Evolutionary conservation across 1,140 invertebrate species (phyloP).

Genomic region (Mylabris phalerata): DNA sequence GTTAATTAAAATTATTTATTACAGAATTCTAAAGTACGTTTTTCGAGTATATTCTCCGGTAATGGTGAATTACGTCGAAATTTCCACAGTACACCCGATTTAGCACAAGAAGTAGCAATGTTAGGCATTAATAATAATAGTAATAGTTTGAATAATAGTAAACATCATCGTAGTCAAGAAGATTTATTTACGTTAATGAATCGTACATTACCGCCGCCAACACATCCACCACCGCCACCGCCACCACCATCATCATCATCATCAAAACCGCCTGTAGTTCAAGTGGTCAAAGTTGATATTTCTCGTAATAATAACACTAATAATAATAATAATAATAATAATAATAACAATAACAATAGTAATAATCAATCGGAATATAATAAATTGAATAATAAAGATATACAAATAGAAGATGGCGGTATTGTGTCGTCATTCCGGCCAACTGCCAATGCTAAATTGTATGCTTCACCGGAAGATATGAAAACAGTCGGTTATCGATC

Average conservation of each 20-base stretch:
- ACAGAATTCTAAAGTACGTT: constrained; percentile 43
- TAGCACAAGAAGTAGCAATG: constrained; percentile 46
- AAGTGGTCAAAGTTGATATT: constrained; percentile 68
- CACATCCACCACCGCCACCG: constrained; percentile 61
- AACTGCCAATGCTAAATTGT: constrained; percentile 74
- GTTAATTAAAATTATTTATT: too few relatives aligned
- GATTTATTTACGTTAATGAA: constrained; percentile 53
- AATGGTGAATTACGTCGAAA: constrained; percentile 65
- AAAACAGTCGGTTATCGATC: constrained; percentile 72
- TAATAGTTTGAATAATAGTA: constrained; percentile 5
- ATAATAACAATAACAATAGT: constrained; percentile 19
- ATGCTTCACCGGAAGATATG: constrained; percentile 79
- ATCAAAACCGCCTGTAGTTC: constrained; percentile 62
- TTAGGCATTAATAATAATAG: constrained; percentile 1
- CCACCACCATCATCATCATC: constrained; percentile 63
- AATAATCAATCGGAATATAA: constrained; percentile 35
- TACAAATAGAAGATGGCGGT: constrained; percentile 29
- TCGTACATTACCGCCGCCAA: constrained; percentile 57
- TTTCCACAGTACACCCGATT: constrained; percentile 83
- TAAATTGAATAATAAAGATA: constrained; percentile 30
- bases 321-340: constrained; percentile 35
- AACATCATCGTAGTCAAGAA: constrained; percentile 65
- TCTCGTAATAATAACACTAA: constrained; percentile 36
- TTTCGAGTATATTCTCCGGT: constrained; percentile 45
- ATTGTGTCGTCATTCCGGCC: constrained; percentile 81